These are phyloP conservation scores for Olivierus martensii DNA, from an alignment of 1,140 invertebrate genomes.

Conservation along the genomic window DNA sequence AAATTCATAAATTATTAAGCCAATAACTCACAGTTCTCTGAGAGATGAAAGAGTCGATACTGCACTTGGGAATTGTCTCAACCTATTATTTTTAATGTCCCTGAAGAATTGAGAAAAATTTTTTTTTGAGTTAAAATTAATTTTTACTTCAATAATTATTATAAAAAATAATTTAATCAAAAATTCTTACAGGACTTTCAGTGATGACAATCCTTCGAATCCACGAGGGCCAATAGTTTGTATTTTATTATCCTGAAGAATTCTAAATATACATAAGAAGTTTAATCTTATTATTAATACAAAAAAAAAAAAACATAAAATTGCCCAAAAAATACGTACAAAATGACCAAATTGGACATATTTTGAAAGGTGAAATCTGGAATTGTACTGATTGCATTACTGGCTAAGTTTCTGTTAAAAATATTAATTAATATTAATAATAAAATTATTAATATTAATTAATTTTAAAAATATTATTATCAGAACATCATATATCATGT, in stretches of 20 bases:
- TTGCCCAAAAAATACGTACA: constrained; percentile 7
- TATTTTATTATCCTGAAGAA: constrained; percentile 11
- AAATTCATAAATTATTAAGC: not conserved
- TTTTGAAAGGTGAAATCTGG: constrained; percentile 7
- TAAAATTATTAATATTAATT: too few relatives aligned
- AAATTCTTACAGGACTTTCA: constrained; percentile 9
- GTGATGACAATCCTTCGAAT: constrained; percentile 6
- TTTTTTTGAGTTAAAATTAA: not conserved
- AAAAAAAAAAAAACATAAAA: not conserved
- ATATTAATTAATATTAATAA: too few relatives aligned
- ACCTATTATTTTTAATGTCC: constrained; percentile 10
- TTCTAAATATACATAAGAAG: constrained; percentile 1
- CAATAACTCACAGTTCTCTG: constrained; percentile 9
- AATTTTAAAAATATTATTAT: too few relatives aligned
- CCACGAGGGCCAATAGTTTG: constrained; percentile 2
- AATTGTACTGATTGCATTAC: constrained; percentile 6
- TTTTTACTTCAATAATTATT: not conserved
- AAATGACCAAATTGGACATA: not conserved
- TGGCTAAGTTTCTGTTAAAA: constrained; percentile 10
- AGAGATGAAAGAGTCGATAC: constrained; percentile 3
- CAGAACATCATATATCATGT: too few relatives aligned
- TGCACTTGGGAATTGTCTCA: constrained; percentile 5
- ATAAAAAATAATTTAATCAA: not conserved
- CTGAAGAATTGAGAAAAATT: not conserved
- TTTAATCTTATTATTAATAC: too few relatives aligned